A percentile compares a stretch with the other conserved stretches of the same genome.
These are phyloP conservation scores for Glossophaga mutica DNA, from an alignment of 2,797 vertebrate species.

Conservation along the genomic window DNA sequence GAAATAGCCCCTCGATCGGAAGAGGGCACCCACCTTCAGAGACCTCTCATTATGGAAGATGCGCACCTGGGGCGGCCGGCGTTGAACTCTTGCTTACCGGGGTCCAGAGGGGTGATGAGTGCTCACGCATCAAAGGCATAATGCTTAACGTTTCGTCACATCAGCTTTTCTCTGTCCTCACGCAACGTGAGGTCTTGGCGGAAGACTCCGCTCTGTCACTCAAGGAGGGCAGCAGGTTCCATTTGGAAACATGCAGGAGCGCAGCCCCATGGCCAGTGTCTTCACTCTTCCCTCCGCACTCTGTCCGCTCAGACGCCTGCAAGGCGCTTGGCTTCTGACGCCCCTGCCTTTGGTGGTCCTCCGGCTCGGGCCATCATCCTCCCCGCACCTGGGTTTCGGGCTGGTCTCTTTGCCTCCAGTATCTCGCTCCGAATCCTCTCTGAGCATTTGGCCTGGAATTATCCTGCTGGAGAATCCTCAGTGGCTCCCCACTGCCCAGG, in stretches of 20 bases:
- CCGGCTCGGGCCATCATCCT: neutral
- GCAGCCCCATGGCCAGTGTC: neutral
- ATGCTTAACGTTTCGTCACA: constrained; percentile 37
- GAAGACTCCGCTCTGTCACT: neutral
- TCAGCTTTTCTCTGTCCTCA: constrained; percentile 21
- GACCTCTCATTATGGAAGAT: neutral
- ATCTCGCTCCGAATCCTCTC: neutral
- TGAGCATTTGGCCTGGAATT: neutral
- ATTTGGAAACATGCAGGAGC: neutral
- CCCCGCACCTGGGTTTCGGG: neutral
- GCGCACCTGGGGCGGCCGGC: neutral
- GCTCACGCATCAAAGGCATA: constrained; percentile 54
- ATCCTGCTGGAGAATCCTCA: neutral
- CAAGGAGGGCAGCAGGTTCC: neutral
- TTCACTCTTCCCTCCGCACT: neutral
- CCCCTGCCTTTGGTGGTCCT: neutral
- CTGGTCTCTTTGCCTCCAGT: neutral
- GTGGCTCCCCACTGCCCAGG: neutral
- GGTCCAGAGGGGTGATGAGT: neutral
- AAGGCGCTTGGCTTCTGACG: neutral
- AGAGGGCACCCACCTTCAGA: neutral
- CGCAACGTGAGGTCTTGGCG: neutral
- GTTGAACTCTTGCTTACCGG: constrained; percentile 19
- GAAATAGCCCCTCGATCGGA: constrained; percentile 2
- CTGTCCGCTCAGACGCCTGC: neutral